Evolutionary conservation across 2,113 vertebrate genomes (phyloP).

Genomic region (Oryzias javanicus): DNA sequence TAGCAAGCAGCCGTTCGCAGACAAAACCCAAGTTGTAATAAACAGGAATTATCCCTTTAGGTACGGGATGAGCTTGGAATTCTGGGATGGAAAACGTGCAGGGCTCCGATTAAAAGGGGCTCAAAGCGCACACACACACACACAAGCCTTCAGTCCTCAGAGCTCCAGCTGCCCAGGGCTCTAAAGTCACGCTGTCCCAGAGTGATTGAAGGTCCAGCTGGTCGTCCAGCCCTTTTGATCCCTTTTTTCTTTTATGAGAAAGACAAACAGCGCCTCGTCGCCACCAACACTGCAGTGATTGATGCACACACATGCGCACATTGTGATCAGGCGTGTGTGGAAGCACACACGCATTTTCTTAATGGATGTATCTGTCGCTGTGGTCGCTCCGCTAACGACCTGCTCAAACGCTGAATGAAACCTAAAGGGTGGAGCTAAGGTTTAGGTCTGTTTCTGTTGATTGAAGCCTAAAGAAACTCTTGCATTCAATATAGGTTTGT

Average conservation of each 20-base stretch:
- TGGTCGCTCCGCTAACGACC: constrained; percentile 71
- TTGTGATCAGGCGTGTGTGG: constrained; percentile 14
- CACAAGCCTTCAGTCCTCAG: constrained; percentile 31
- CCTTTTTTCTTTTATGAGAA: constrained; percentile 73
- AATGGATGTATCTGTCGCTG: constrained; percentile 55
- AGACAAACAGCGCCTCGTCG: constrained; percentile 72
- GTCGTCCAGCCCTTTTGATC: constrained; percentile 71
- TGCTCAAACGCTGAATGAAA: constrained; percentile 60
- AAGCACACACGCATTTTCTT: constrained; percentile 44
- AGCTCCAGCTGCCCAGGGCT: constrained; percentile 65
- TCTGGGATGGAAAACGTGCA: constrained; percentile 19
- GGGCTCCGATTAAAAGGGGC: constrained; percentile 24
- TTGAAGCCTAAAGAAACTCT: no score
- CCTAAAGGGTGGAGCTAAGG: constrained; percentile 43
- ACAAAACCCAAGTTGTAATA: neutral
- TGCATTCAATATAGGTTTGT: no score
- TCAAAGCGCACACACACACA: constrained; percentile 31
- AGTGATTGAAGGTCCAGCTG: constrained; percentile 76
- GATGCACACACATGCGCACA: constrained; percentile 42
- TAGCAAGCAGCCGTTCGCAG: neutral
- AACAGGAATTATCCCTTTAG: constrained; percentile 2
- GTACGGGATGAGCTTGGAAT: constrained; percentile 1
- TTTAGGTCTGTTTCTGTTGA: no score
- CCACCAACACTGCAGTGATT: constrained; percentile 62
- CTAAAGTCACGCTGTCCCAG: constrained; percentile 70